Conservation (phyloP, 2,888 invertebrate genomes). For the Drosophila mayaguana region DNA sequence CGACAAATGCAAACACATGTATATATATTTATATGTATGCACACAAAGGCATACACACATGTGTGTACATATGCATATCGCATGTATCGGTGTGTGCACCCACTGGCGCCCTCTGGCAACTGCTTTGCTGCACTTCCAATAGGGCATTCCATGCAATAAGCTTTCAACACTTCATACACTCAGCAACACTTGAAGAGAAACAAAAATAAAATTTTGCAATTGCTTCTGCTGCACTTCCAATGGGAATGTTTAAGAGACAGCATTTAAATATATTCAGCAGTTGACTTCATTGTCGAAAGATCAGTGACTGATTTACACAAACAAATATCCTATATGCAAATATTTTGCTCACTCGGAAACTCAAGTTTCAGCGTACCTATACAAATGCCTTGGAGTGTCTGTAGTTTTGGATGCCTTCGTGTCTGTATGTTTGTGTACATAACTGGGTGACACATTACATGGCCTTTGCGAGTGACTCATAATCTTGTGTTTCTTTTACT, state of each 20-base stretch:
- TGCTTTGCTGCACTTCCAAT: conserved; percentile 14
- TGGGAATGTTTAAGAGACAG: neutral
- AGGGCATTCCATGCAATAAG: conserved; percentile 11
- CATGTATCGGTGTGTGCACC: neutral
- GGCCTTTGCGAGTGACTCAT: conserved; percentile 42
- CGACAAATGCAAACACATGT: neutral
- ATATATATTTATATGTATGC: too few relatives aligned
- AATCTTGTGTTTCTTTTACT: conserved; percentile 1
- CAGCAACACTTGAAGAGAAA: neutral
- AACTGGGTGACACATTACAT: conserved; percentile 58
- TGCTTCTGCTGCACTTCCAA: neutral
- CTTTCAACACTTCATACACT: conserved; percentile 10
- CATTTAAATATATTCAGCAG: neutral
- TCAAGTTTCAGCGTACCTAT: neutral
- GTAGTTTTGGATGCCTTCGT: conserved; percentile 21
- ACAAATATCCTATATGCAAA: neutral
- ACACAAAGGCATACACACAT: neutral
- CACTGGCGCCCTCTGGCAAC: neutral
- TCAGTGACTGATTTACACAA: too few relatives aligned
- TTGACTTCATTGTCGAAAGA: neutral
- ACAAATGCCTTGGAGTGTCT: conserved; percentile 7
- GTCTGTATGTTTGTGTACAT: conserved; percentile 27
- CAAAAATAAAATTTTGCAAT: conserved; percentile 1
- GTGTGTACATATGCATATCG: neutral
- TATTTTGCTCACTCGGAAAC: neutral